phyloP scores from a whole-genome alignment of 2,888 invertebrate species.

The Disparrhopalites patrizii region DNA sequence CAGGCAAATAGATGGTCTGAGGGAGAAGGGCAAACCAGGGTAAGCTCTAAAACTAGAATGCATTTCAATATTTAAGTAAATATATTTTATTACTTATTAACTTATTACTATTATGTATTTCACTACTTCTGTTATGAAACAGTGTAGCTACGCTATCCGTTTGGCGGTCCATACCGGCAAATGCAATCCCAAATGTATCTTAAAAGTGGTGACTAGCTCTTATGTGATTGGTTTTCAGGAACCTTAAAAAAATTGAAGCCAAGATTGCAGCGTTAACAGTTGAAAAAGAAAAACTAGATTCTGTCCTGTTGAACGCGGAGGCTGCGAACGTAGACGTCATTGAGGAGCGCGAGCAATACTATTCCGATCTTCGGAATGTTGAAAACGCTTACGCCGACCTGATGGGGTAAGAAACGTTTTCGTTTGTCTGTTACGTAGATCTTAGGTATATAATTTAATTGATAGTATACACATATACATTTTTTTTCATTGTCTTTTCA shows the following conservation, averaged over 20 bases:
- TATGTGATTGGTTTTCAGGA: background rate
- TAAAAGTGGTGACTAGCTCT: too few relatives aligned
- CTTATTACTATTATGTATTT: too few relatives aligned
- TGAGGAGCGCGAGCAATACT: conserved; percentile 14
- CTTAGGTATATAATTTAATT: background rate
- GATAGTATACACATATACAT: background rate
- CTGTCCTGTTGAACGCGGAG: background rate
- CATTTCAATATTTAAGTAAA: background rate
- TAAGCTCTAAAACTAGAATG: background rate
- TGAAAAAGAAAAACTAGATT: conserved; percentile 1
- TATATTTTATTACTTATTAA: too few relatives aligned
- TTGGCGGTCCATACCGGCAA: too few relatives aligned
- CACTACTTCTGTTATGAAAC: too few relatives aligned
- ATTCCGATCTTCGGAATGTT: conserved; percentile 13
- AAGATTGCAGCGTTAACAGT: background rate
- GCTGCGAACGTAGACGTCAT: conserved; percentile 7
- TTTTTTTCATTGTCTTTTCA: conserved; percentile 47
- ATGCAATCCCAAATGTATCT: too few relatives aligned
- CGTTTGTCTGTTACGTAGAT: background rate
- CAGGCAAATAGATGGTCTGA: background rate
- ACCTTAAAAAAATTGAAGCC: conserved; percentile 11
- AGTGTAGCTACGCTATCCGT: too few relatives aligned
- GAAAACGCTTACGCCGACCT: conserved; percentile 22
- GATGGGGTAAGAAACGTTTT: conserved; percentile 15
- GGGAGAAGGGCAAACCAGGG: background rate